Percentiles rank a stretch among this genome's conserved stretches.
These are phyloP conservation scores for Chaunax sp. DNA, from an alignment of 2,797 vertebrate species.

Conservation along the genomic window DNA sequence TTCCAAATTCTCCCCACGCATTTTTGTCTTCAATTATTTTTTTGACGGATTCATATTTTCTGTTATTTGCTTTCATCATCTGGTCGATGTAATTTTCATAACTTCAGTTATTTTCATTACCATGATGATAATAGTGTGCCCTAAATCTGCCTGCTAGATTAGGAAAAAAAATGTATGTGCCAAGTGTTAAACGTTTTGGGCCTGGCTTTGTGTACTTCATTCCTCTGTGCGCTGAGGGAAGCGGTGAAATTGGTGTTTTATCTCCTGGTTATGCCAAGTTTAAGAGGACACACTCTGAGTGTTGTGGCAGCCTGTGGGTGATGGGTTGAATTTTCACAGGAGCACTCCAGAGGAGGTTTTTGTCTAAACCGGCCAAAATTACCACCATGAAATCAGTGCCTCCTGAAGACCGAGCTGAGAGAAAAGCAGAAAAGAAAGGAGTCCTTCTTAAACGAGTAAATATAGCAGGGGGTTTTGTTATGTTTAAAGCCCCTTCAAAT, in stretches of 20 bases:
- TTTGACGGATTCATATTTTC: not conserved
- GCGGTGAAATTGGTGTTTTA: conserved; percentile 67
- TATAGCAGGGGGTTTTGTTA: conserved; percentile 52
- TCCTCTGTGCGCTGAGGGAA: conserved; percentile 36
- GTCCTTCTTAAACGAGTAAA: conserved; percentile 57
- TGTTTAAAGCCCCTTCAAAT: conserved; percentile 57
- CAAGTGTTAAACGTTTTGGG: conserved; percentile 35
- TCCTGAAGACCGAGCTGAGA: conserved; percentile 64
- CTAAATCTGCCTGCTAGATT: conserved; percentile 37
- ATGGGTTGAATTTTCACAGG: conserved; percentile 76
- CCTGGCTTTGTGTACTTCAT: conserved; percentile 47
- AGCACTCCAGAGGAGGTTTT: conserved; percentile 75
- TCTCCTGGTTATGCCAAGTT: conserved; percentile 72
- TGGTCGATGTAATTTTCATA: not conserved
- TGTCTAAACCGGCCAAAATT: conserved; percentile 74
- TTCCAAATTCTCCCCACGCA: too few species aligned
- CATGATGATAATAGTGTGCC: not conserved
- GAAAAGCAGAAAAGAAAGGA: conserved; percentile 62
- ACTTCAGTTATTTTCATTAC: conserved; percentile 7
- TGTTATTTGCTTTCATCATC: not conserved
- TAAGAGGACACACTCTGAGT: conserved; percentile 70
- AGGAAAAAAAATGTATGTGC: conserved; percentile 38
- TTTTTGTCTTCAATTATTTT: too few species aligned
- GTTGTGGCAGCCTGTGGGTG: conserved; percentile 73
- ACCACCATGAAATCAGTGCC: conserved; percentile 81